phyloP scores from a whole-genome alignment of 64 coral and sea anemone genomes.

The Stichodactyla mertensii region DNA sequence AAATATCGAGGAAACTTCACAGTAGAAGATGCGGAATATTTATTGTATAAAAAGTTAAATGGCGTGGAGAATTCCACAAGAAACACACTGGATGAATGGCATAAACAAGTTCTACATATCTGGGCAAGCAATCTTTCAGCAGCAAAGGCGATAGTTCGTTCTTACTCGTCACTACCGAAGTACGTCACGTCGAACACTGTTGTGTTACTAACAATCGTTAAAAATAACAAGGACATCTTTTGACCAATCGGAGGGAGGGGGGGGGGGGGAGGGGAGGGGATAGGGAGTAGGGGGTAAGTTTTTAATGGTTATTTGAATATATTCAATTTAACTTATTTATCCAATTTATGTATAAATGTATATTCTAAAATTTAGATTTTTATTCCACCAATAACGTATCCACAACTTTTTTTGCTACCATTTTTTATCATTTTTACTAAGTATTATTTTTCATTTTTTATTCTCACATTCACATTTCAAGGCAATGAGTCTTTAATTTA shows the following conservation, averaged over 20 bases:
- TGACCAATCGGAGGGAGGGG: neutral
- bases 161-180: constrained; percentile 34
- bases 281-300: too few species aligned
- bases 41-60: constrained; percentile 70
- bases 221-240: constrained; percentile 57
- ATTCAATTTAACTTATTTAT: too few species aligned
- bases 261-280: too few species aligned
- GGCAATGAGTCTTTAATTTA: neutral
- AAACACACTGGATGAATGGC: constrained; percentile 82
- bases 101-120: constrained; percentile 80
- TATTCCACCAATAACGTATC: too few species aligned
- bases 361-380: too few species aligned
- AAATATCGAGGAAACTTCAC: constrained; percentile 81
- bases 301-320: too few species aligned
- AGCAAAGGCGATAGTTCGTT: constrained; percentile 29
- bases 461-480: too few species aligned
- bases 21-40: constrained; percentile 43
- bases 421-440: neutral
- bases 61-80: constrained; percentile 62
- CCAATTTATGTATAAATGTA: too few species aligned
- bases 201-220: constrained; percentile 59
- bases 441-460: neutral
- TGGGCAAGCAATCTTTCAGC: constrained; percentile 57
- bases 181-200: constrained; percentile 71
- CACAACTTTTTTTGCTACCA: too few species aligned